Conservation (phyloP, 2,113 vertebrate genomes). For the Crotalus viridis region DNA sequence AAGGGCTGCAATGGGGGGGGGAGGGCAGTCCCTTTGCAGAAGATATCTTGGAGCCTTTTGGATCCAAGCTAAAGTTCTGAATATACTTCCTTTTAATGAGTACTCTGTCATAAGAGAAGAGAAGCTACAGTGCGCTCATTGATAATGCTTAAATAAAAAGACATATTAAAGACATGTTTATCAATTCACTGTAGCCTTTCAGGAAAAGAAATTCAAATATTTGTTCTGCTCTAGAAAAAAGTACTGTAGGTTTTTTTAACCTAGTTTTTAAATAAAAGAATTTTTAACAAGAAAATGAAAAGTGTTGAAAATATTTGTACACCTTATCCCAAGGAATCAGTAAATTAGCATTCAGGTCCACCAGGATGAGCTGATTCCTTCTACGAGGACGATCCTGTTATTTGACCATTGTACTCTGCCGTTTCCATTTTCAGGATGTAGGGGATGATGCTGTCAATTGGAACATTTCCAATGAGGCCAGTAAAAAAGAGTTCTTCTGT, state of each 20-base stretch:
- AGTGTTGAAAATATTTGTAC: slow-evolving; percentile 51
- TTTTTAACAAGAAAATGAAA: slow-evolving; percentile 46
- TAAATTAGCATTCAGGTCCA: slow-evolving; percentile 41
- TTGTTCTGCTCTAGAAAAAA: slow-evolving; percentile 60
- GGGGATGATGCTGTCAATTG: slow-evolving; percentile 98
- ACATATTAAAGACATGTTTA: slow-evolving; percentile 67
- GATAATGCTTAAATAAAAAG: slow-evolving; percentile 70
- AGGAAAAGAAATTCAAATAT: slow-evolving; percentile 71
- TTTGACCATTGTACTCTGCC: slow-evolving; percentile 95
- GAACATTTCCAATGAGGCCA: slow-evolving; percentile 95
- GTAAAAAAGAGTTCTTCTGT: slow-evolving; percentile 99
- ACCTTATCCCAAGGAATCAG: slow-evolving; percentile 8
- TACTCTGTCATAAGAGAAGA: slow-evolving; percentile 72
- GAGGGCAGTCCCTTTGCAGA: not conserved
- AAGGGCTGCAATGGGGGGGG: not conserved
- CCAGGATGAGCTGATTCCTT: slow-evolving; percentile 6
- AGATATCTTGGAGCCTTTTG: not conserved
- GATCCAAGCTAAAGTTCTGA: slow-evolving; percentile 42
- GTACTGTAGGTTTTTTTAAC: slow-evolving; percentile 45
- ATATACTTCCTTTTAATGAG: slow-evolving; percentile 69
- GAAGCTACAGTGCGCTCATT: slow-evolving; percentile 70
- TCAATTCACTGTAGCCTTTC: slow-evolving; percentile 62
- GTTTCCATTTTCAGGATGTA: slow-evolving; percentile 99
- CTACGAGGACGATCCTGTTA: slow-evolving; percentile 81
- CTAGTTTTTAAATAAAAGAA: slow-evolving; percentile 43